phyloP scores from a whole-genome alignment of 1,140 invertebrate genomes.

The Hypothenemus hampei region DNA sequence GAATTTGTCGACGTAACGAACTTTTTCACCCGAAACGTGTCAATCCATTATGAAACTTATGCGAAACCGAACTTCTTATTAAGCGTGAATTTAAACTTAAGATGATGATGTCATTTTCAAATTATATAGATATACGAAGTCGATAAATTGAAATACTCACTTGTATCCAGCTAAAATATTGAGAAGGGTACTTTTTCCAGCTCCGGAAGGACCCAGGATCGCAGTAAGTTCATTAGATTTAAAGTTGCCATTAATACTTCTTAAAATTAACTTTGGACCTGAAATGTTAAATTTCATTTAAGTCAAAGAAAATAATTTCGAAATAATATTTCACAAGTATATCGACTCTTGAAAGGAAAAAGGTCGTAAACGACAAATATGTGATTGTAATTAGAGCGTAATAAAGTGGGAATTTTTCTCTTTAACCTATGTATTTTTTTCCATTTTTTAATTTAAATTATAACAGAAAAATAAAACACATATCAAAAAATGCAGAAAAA shows the following conservation, averaged over 20 bases:
- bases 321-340: no score
- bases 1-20: neutral
- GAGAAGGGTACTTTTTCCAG: slow-evolving; percentile 84
- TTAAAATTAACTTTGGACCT: slow-evolving; percentile 68
- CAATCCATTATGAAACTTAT: neutral
- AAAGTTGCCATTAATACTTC: slow-evolving; percentile 67
- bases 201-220: slow-evolving; percentile 83
- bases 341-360: no score
- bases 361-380: no score
- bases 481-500: no score
- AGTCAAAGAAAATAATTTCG: no score
- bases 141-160: no score
- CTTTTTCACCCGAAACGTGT: neutral
- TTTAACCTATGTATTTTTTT: no score
- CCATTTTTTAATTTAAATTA: no score
- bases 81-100: neutral
- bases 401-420: no score
- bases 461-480: no score
- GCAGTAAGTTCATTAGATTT: slow-evolving; percentile 72
- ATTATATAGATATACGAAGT: neutral
- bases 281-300: no score
- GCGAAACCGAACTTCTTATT: neutral
- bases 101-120: neutral
- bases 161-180: slow-evolving; percentile 82
- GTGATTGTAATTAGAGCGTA: no score